A percentile compares a stretch with the other conserved stretches of the same genome.
Conservation (phyloP, 2,113 vertebrate genomes). For the Cavia porcellus region DNA sequence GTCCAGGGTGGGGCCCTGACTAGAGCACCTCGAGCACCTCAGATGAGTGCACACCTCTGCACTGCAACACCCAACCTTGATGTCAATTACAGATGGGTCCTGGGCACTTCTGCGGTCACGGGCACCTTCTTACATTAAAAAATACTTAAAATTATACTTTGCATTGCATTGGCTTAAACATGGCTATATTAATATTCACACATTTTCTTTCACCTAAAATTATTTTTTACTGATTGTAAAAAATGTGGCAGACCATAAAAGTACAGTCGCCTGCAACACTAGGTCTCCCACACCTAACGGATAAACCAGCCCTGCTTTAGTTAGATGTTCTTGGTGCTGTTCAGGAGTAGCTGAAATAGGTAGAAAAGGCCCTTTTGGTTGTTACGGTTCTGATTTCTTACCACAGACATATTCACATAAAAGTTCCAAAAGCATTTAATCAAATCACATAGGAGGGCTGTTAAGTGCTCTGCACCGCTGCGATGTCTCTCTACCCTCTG, state of each 20-base stretch:
- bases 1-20: background rate
- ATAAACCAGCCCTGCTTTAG: background rate
- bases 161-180: background rate
- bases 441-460: background rate
- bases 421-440: background rate
- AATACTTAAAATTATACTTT: background rate
- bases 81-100: background rate
- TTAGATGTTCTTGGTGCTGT: background rate
- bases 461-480: background rate
- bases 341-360: background rate
- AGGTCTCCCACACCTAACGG: background rate
- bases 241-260: background rate
- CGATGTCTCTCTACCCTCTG: background rate
- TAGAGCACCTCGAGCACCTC: fast-evolving
- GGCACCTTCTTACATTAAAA: background rate
- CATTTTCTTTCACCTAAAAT: background rate
- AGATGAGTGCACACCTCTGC: background rate
- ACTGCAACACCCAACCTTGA: background rate
- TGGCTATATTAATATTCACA: background rate
- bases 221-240: background rate
- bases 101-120: background rate
- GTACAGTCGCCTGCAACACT: background rate
- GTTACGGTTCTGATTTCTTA: background rate
- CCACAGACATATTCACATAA: background rate
- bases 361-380: background rate